These are phyloP conservation scores for Electrona antarctica DNA, from an alignment of 2,113 vertebrate species.

Conservation along the genomic window DNA sequence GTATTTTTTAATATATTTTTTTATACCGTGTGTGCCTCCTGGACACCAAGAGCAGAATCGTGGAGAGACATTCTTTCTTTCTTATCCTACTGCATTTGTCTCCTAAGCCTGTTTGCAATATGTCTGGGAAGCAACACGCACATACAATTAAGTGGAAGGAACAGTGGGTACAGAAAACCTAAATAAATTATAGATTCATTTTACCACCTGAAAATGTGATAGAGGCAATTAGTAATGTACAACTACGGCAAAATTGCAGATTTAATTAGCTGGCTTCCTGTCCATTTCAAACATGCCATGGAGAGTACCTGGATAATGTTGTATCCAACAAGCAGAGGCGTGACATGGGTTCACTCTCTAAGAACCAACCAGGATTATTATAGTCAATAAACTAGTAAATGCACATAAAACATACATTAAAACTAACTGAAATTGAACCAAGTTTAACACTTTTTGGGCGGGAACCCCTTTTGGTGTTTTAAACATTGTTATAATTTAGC, in stretches of 20 bases:
- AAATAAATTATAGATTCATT: conserved; percentile 20
- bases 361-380: background rate
- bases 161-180: background rate
- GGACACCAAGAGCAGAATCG: too few species aligned
- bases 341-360: conserved; percentile 17
- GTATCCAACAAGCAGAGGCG: conserved; percentile 6
- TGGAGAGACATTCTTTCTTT: too few species aligned
- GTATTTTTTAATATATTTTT: too few species aligned
- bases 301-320: conserved; percentile 42
- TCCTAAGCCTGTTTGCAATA: too few species aligned
- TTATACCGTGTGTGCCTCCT: too few species aligned
- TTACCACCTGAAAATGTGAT: conserved; percentile 18
- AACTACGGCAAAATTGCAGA: conserved; percentile 12
- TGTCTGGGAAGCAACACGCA: background rate
- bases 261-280: conserved; percentile 31
- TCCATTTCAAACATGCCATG: conserved; percentile 28
- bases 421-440: too few species aligned
- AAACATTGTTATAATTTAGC: too few species aligned
- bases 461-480: too few species aligned
- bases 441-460: too few species aligned
- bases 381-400: too few species aligned
- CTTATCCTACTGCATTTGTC: too few species aligned
- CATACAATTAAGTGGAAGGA: conserved; percentile 5
- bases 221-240: background rate
- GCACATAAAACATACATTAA: too few species aligned